Conservation (phyloP, 2,113 vertebrate genomes). For the Plecturocebus donacophilus region DNA sequence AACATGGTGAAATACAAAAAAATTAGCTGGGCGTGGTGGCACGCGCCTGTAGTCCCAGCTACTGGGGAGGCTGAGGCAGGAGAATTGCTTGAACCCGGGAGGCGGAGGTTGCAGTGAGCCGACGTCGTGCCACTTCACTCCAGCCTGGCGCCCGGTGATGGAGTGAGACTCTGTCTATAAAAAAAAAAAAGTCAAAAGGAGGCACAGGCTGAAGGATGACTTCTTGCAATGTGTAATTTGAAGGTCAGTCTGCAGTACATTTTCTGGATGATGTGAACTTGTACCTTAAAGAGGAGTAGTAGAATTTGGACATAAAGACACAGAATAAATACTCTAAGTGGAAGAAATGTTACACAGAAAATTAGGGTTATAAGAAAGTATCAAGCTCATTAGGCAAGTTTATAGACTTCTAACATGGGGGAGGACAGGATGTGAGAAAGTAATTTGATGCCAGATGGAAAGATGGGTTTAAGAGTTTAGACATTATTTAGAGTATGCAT, state of each 20-base stretch:
- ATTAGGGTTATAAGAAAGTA: neutral
- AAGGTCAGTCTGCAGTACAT: neutral
- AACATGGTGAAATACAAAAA: too few species aligned
- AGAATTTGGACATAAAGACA: neutral
- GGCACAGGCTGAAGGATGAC: neutral
- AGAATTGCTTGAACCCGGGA: too few species aligned
- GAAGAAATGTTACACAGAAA: neutral
- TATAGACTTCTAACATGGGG: neutral
- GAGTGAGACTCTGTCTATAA: too few species aligned
- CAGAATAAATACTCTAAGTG: neutral
- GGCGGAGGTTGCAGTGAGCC: too few species aligned
- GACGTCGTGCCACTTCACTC: too few species aligned
- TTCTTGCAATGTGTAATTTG: neutral
- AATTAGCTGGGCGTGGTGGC: too few species aligned
- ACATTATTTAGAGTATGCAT: neutral
- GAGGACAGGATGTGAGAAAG: neutral
- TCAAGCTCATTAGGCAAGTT: neutral
- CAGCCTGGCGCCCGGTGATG: too few species aligned
- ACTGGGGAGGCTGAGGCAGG: too few species aligned
- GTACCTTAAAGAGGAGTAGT: neutral
- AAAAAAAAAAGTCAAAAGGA: neutral
- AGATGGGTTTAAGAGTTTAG: neutral
- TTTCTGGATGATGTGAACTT: neutral
- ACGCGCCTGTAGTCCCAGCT: too few species aligned
- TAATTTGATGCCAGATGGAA: neutral